These are phyloP conservation scores for Ophioninae sp. DNA, from an alignment of 2,888 invertebrate species.

Conservation along the genomic window DNA sequence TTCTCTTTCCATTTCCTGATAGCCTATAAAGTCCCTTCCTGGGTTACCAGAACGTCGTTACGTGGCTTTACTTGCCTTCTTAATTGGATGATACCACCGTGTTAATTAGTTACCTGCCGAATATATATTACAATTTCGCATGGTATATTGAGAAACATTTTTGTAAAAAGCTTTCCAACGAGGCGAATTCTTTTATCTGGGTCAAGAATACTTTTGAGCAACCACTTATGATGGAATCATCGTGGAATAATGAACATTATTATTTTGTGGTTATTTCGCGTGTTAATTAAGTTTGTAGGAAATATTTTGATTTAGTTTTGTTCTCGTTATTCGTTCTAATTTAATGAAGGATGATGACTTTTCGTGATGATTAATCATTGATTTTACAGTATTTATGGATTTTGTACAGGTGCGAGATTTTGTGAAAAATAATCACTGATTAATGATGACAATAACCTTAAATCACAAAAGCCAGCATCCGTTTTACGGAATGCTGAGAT, in stretches of 20 bases:
- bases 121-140: slow-evolving; percentile 22
- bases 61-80: slow-evolving; percentile 5
- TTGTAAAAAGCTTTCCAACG: not conserved
- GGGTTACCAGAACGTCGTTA: slow-evolving; percentile 39
- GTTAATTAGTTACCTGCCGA: slow-evolving; percentile 52
- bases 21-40: slow-evolving; percentile 17
- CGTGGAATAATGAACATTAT: not conserved
- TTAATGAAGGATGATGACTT: too few species aligned
- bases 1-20: not conserved
- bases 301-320: not conserved
- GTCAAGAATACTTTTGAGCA: not conserved
- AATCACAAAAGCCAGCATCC: too few species aligned
- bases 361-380: too few species aligned
- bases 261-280: too few species aligned
- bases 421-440: too few species aligned
- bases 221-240: not conserved
- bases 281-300: too few species aligned
- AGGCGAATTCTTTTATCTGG: not conserved
- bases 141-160: slow-evolving; percentile 15
- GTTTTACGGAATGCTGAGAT: too few species aligned
- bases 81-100: slow-evolving; percentile 49
- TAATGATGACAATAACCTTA: too few species aligned
- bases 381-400: not conserved
- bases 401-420: too few species aligned
- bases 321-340: not conserved